Conservation (phyloP, 1,140 invertebrate species). For the Gyrodactylus salaris region DNA sequence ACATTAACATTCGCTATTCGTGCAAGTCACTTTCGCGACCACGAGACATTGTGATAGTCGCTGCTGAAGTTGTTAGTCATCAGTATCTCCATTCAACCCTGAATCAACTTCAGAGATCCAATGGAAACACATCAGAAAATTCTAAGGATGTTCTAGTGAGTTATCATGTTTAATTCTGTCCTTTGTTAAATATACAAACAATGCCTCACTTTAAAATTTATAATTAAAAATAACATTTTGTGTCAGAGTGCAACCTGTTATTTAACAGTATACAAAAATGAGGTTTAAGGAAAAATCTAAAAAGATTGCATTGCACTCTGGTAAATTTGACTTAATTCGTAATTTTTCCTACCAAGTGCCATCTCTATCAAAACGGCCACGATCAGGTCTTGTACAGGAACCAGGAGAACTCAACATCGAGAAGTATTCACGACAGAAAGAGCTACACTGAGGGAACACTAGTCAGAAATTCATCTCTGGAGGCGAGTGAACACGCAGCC, state of each 20-base stretch:
- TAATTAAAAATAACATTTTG: no score
- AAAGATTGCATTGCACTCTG: no score
- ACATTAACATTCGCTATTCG: background rate
- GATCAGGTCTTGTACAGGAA: background rate
- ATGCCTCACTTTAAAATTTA: no score
- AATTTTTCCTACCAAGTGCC: no score
- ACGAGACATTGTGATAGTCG: background rate
- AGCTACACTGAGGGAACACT: background rate
- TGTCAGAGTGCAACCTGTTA: no score
- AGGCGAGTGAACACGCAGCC: background rate
- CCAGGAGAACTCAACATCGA: background rate
- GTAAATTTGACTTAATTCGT: no score
- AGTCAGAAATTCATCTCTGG: background rate
- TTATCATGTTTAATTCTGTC: no score
- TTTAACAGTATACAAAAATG: no score
- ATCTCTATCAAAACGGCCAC: no score
- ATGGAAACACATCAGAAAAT: background rate
- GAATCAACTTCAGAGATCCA: background rate
- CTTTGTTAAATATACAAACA: no score
- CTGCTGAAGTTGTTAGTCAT: background rate
- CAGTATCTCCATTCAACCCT: background rate
- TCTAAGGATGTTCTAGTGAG: no score
- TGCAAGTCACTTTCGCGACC: background rate
- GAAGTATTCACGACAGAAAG: background rate
- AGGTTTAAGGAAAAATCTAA: no score